Evolutionary conservation across 2,113 vertebrate genomes (phyloP).

Genomic region (Lanius collurio): DNA sequence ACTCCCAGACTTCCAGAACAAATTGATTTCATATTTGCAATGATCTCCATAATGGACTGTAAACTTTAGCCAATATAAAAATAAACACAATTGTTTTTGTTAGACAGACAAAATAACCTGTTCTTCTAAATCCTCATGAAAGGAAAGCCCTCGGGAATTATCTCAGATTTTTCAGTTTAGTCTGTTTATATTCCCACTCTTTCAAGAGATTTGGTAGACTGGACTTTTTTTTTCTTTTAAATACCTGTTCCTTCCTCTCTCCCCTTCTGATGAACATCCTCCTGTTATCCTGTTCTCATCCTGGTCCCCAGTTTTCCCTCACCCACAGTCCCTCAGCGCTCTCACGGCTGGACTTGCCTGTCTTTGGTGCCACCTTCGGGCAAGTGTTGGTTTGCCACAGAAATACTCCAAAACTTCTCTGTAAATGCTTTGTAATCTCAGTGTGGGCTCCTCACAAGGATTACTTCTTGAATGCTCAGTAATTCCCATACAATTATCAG

Average conservation of each 20-base stretch:
- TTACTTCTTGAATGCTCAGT: neutral
- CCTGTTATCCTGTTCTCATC: neutral
- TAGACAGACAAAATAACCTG: neutral
- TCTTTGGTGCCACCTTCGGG: slow-evolving; percentile 67
- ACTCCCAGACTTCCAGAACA: neutral
- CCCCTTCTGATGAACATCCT: neutral
- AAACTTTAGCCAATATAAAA: neutral
- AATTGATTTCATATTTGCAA: neutral
- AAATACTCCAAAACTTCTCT: neutral
- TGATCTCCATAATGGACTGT: neutral
- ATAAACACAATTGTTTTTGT: neutral
- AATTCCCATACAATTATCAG: neutral
- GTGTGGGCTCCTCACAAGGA: neutral
- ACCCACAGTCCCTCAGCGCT: rapidly evolving
- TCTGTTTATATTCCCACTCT: neutral
- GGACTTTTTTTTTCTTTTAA: neutral
- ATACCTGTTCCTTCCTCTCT: neutral
- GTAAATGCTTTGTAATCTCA: neutral
- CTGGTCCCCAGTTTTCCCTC: neutral
- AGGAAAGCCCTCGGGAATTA: neutral
- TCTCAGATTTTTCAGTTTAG: neutral
- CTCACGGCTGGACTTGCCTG: neutral
- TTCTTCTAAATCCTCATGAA: neutral
- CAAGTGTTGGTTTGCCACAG: neutral
- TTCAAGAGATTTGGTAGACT: neutral